Base-by-base conservation (phyloP, 35 echinoderm and acorn worm genomes). In the Anneissia japonica region DNA sequence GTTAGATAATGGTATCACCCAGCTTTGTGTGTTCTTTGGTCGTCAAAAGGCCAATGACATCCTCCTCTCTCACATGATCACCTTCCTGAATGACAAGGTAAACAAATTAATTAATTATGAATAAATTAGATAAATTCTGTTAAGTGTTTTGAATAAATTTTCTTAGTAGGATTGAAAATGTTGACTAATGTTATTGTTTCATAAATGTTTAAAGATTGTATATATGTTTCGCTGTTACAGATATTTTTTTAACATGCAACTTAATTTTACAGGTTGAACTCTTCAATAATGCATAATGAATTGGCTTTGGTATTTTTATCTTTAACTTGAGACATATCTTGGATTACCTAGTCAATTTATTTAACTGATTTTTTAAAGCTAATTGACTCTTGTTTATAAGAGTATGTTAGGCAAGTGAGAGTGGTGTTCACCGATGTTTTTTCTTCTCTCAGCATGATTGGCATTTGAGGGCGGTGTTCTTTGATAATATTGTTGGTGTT, bases 51-150 rank as follows among this genome's bases (percentile, higher is more conserved):
- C 95, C 0, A 98, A 98, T 31, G 95, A 98, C 76, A 84, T 94
- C 31, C 83, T 98, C 9, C 92, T 98, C 28, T 91, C 91, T 30
- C 95, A 98, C 29, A 98, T 98, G 95, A 98, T 98, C 64, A 98
- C 95, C 38, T 98, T 98, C 83, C 86, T 98, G 17, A 98, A 98
- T 41, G 89, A 98, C 38, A 98, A 98, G 88, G 92, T 90, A 89
- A 75, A 37, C 30, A 73, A 6, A n/a, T n/a, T n/a, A n/a, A n/a
- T n/a, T n/a, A n/a, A n/a, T n/a, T n/a, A n/a, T n/a, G n/a, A n/a
- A n/a, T n/a, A n/a, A n/a, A n/a, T n/a, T n/a, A n/a, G n/a, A n/a
- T n/a, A n/a, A n/a, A n/a, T n/a, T n/a, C n/a, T n/a, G n/a, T n/a
- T n/a, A n/a, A n/a, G n/a, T n/a, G n/a, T n/a, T n/a, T n/a, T n/a